Evolutionary conservation across 2,888 invertebrate species (phyloP).

Genomic region (Drosophila ezoana): DNA sequence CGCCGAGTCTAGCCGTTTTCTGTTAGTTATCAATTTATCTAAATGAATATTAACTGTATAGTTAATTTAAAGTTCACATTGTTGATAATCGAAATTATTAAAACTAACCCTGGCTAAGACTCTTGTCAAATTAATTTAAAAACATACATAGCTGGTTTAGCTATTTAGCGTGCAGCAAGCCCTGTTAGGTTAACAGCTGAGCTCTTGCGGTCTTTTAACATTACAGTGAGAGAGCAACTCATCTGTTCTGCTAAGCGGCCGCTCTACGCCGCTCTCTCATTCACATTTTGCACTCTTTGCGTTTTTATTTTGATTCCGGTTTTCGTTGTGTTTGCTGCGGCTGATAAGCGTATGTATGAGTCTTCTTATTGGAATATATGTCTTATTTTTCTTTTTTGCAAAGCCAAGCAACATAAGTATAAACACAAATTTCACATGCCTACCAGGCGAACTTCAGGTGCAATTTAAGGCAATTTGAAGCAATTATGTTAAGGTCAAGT

Average conservation of each 20-base stretch:
- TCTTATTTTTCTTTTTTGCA: slow-evolving; percentile 20
- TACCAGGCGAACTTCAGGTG: slow-evolving; percentile 54
- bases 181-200: slow-evolving; percentile 24
- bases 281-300: slow-evolving; percentile 30
- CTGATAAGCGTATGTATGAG: slow-evolving; percentile 58
- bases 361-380: slow-evolving; percentile 46
- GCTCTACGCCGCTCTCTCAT: slow-evolving; percentile 3
- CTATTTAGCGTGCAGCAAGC: not conserved
- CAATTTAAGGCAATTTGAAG: slow-evolving; percentile 54
- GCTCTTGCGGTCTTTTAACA: slow-evolving; percentile 13
- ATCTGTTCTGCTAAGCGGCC: slow-evolving; percentile 32
- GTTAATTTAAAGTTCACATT: not conserved
- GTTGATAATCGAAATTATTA: too few species aligned
- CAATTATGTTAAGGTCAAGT: slow-evolving; percentile 59
- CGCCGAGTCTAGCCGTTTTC: slow-evolving; percentile 11
- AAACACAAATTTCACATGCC: slow-evolving; percentile 57
- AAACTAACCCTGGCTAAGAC: rapidly evolving
- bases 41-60: not conserved
- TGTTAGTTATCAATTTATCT: too few species aligned
- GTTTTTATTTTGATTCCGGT: slow-evolving; percentile 75
- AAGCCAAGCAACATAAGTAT: slow-evolving; percentile 15
- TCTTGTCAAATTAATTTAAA: not conserved
- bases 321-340: slow-evolving; percentile 59
- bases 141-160: not conserved
- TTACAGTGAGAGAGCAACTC: slow-evolving; percentile 38